These are phyloP conservation scores for Prenolepis imparis DNA, from an alignment of 2,888 invertebrate genomes.

Conservation along the genomic window DNA sequence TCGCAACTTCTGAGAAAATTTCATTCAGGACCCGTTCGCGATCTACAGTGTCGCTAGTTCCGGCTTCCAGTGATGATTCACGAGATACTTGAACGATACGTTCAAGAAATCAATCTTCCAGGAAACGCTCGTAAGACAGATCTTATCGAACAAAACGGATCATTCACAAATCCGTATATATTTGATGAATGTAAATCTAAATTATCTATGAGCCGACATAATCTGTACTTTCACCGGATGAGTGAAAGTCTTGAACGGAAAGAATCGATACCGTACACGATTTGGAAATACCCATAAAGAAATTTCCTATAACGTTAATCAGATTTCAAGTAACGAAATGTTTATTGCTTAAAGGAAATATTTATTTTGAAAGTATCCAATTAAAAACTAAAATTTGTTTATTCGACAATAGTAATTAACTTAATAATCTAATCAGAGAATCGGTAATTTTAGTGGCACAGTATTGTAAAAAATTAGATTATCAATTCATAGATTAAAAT, in stretches of 20 bases:
- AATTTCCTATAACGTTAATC: background rate
- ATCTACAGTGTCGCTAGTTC: constrained; percentile 63
- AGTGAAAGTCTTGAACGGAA: background rate
- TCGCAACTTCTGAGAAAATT: constrained; percentile 66
- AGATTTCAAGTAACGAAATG: background rate
- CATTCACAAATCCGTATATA: background rate
- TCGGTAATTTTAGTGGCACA: background rate
- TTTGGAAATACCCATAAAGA: background rate
- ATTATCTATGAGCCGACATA: background rate
- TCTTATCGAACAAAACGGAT: constrained; percentile 5
- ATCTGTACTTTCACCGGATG: background rate
- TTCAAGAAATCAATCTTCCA: constrained; percentile 58
- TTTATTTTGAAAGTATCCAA: background rate
- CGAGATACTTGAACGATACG: constrained; percentile 44
- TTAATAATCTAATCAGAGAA: background rate
- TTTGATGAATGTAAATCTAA: background rate
- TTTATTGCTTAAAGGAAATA: background rate
- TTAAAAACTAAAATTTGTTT: constrained; percentile 11
- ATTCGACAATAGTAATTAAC: background rate
- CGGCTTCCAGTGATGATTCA: constrained; percentile 73
- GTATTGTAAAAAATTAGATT: background rate
- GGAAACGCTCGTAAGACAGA: constrained; percentile 42
- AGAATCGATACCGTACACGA: background rate
- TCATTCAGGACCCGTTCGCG: constrained; percentile 66
- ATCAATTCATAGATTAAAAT: background rate